Evolutionary conservation across 2,888 invertebrate species (phyloP), one percentile per base, ranked within the genome.

Genomic region (Petrophora chlorosata): DNA sequence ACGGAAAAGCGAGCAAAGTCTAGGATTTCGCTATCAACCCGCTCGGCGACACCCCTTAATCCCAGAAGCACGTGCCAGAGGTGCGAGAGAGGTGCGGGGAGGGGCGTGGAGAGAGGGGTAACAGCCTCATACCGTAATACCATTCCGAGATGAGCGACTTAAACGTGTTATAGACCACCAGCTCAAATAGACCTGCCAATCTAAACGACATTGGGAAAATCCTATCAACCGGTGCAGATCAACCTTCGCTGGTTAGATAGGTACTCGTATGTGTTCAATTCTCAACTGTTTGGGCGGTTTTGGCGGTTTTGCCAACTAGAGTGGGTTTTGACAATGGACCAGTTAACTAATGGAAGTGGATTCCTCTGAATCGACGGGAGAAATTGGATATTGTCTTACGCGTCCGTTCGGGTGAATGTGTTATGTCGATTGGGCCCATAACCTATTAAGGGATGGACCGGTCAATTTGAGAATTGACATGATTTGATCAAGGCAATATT

Each of bases 131-230:
- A 70, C 81, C 73, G 79, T 89, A 88, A 89, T 86, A 81, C 87
- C 85, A 87, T 88, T 88, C 78, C 80, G 86, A 87, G 88, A 89
- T 86, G 88, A 88, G 79, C 81, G 85, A 83, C 87, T 88, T 87
- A 88, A 88, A 86, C 77, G 73, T 69, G 82, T 89, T 88, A 87
- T 65, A 70, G 67, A 72, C 73, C 68, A 62, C 86, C 85, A 78
- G 48, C 51, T 13, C 55, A 73, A 56, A 64, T 25, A 69, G 80
- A 79, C 65, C 81, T 62, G 15, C 53, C 46, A 57, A 58, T 47
- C 47, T 47, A 48, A 47, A 53, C 53, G 46, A 60, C 56, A 65
- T 63, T 53, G 53, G 56, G 49, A 50, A 63, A 66, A 70, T 63
- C 55, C 56, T 61, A 65, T 71, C 61, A 69, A 58, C 45, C 55